phyloP scores from a whole-genome alignment of 2,888 invertebrate species.

The Drosophila diplacantha region DNA sequence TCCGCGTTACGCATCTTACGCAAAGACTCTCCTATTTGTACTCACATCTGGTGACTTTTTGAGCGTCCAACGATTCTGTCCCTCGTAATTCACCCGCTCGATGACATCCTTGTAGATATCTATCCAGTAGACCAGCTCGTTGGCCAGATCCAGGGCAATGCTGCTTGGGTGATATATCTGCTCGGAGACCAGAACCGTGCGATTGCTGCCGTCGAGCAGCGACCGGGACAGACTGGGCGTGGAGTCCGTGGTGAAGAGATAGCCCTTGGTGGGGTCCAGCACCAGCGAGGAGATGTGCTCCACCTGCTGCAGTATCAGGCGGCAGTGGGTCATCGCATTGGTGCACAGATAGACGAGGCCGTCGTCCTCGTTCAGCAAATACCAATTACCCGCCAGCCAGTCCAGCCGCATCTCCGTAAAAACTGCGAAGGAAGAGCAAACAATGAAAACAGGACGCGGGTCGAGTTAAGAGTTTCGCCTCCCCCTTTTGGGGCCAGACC shows the following conservation, averaged over 20 bases:
- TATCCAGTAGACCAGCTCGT: conserved; percentile 86
- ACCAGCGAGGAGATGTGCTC: conserved; percentile 82
- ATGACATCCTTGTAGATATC: conserved; percentile 89
- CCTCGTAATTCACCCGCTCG: conserved; percentile 88
- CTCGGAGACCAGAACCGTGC: conserved; percentile 81
- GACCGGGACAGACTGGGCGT: conserved; percentile 82
- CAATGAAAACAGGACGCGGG: conserved; percentile 4
- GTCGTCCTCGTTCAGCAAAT: conserved; percentile 84
- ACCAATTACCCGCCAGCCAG: conserved; percentile 93
- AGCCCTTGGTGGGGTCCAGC: conserved; percentile 87
- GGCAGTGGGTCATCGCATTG: conserved; percentile 82
- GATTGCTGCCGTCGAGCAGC: conserved; percentile 82
- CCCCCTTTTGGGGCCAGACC: not conserved
- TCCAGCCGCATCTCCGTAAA: conserved; percentile 88
- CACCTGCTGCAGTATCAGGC: conserved; percentile 83
- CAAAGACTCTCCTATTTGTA: conserved; percentile 12
- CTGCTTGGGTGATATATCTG: conserved; percentile 89
- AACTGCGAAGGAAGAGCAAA: conserved; percentile 77
- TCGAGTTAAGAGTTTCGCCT: conserved; percentile 31
- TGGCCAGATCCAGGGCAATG: conserved; percentile 85
- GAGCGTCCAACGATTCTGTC: conserved; percentile 80
- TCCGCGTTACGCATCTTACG: no score
- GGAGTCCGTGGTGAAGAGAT: conserved; percentile 88
- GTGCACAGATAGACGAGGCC: conserved; percentile 86
- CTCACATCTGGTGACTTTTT: conserved; percentile 75